phyloP scores from a whole-genome alignment of 2,888 invertebrate species.

The Rhingia campestris region DNA sequence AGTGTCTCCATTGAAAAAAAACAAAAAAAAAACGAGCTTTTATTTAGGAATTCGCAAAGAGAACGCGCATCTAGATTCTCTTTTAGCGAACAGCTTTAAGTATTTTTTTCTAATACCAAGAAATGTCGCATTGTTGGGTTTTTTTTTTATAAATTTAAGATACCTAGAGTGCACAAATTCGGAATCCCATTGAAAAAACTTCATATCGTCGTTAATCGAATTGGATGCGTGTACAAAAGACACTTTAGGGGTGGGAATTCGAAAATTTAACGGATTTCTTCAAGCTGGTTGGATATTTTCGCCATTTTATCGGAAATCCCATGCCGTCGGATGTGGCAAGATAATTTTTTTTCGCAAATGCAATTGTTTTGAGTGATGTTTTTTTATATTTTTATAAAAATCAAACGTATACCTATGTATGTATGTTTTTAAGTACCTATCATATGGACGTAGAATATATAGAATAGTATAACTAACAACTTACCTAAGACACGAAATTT shows the following conservation, averaged over 20 bases:
- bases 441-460: too few species aligned
- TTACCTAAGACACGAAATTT: too few species aligned
- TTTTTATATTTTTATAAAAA: neutral
- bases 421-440: too few species aligned
- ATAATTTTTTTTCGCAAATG: too few species aligned
- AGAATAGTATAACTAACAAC: too few species aligned
- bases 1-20: neutral
- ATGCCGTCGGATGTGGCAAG: neutral
- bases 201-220: too few species aligned
- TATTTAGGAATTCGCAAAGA: constrained; percentile 6
- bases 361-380: too few species aligned
- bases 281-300: constrained; percentile 33
- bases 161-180: too few species aligned
- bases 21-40: constrained; percentile 23
- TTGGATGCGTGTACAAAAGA: neutral
- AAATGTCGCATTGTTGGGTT: neutral
- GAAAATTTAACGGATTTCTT: neutral
- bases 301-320: constrained; percentile 66
- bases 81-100: neutral
- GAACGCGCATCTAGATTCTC: constrained; percentile 6
- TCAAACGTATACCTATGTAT: too few species aligned
- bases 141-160: too few species aligned
- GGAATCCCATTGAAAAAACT: too few species aligned
- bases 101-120: neutral
- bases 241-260: neutral